Evolutionary conservation across 2,113 vertebrate genomes (phyloP).

Genomic region (Paramormyrops kingsleyae): DNA sequence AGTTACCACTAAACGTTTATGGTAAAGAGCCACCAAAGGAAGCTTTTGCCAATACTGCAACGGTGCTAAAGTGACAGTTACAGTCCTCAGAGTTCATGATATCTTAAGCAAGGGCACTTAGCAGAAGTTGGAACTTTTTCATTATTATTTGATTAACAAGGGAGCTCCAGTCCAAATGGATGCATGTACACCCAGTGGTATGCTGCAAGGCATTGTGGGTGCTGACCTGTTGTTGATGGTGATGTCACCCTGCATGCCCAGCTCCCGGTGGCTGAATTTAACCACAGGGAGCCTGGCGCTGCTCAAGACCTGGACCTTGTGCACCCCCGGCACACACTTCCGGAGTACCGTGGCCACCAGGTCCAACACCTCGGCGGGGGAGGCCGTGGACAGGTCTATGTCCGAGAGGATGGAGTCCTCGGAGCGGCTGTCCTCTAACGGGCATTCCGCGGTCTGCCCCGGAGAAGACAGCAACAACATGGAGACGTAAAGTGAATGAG

Average conservation of each 20-base stretch:
- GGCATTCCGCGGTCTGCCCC: slow-evolving; percentile 47
- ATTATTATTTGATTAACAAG: background rate
- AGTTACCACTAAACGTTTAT: background rate
- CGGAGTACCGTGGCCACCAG: slow-evolving; percentile 71
- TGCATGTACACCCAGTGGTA: background rate
- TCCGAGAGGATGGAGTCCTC: slow-evolving; percentile 76
- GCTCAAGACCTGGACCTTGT: slow-evolving; percentile 73
- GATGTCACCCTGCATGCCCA: slow-evolving; percentile 76
- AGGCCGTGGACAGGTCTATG: slow-evolving; percentile 58
- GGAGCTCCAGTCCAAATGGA: background rate
- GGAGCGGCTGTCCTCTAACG: slow-evolving; percentile 52
- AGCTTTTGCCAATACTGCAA: background rate
- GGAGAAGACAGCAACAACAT: background rate
- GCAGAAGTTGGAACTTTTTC: background rate
- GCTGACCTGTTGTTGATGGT: slow-evolving; percentile 80
- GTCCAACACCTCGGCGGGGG: slow-evolving; percentile 65
- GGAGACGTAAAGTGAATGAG: background rate
- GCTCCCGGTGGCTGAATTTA: slow-evolving; percentile 80
- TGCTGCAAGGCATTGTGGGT: background rate
- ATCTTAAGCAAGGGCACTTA: background rate
- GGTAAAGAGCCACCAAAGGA: background rate
- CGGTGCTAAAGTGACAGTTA: background rate
- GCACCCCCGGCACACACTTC: slow-evolving; percentile 80
- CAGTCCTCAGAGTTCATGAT: background rate
- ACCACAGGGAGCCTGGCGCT: slow-evolving; percentile 77